Conservation (phyloP, 2,888 invertebrate species). For the Zaprionus bogoriensis region DNA sequence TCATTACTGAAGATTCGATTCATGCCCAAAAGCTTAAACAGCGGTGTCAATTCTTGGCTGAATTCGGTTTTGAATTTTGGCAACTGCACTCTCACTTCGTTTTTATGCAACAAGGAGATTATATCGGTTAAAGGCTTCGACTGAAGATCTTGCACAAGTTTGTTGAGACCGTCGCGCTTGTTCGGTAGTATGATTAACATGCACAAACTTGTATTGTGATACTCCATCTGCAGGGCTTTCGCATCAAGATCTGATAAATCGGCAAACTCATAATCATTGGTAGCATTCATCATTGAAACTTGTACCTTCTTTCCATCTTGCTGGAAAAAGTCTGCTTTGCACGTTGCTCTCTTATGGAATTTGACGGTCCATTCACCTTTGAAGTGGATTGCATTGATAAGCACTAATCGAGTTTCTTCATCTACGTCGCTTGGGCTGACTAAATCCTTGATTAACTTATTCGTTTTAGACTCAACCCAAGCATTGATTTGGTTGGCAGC, state of each 20-base stretch:
- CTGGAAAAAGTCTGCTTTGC: slow-evolving; percentile 86
- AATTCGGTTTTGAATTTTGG: slow-evolving; percentile 87
- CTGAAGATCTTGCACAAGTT: slow-evolving; percentile 86
- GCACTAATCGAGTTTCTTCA: slow-evolving; percentile 85
- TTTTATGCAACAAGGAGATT: slow-evolving; percentile 83
- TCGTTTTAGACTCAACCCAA: slow-evolving; percentile 91
- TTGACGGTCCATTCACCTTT: slow-evolving; percentile 89
- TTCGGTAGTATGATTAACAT: slow-evolving; percentile 90
- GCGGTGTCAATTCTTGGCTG: slow-evolving; percentile 33
- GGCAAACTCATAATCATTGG: slow-evolving; percentile 46
- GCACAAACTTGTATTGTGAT: slow-evolving; percentile 86
- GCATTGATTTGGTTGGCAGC: slow-evolving; percentile 87
- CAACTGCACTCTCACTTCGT: slow-evolving; percentile 84
- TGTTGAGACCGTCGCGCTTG: slow-evolving; percentile 84
- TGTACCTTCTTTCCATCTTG: slow-evolving; percentile 71
- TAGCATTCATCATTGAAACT: slow-evolving; percentile 89
- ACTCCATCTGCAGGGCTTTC: slow-evolving; percentile 86
- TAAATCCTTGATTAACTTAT: slow-evolving; percentile 90
- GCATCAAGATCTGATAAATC: slow-evolving; percentile 61
- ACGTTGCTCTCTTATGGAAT: slow-evolving; percentile 86
- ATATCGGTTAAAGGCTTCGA: slow-evolving; percentile 84
- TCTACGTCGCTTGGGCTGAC: slow-evolving; percentile 85
- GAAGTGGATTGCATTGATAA: slow-evolving; percentile 93
- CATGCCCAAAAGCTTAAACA: slow-evolving; percentile 86
- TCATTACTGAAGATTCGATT: slow-evolving; percentile 85